These are phyloP conservation scores for Resseliella maxima DNA, from an alignment of 2,888 invertebrate species.

Conservation along the genomic window DNA sequence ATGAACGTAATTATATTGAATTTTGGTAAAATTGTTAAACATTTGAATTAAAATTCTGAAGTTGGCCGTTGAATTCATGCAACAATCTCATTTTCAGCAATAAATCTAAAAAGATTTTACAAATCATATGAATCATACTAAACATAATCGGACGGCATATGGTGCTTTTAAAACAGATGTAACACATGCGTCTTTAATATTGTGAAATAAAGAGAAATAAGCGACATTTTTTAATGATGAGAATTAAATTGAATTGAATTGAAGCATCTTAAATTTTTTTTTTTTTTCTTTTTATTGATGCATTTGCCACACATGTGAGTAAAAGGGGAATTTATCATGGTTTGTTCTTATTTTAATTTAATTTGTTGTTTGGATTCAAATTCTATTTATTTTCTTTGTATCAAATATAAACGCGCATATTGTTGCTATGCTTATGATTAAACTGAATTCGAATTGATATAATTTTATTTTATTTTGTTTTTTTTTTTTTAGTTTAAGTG, in stretches of 20 bases:
- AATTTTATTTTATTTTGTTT: not conserved
- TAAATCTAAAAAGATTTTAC: not conserved
- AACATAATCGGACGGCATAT: not conserved
- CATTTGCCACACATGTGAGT: too few species aligned
- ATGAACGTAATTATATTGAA: too few species aligned
- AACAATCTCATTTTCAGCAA: not conserved
- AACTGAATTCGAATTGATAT: not conserved
- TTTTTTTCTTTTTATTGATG: too few species aligned
- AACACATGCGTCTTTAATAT: not conserved
- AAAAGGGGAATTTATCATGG: too few species aligned
- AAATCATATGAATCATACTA: not conserved
- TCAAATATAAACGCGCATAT: too few species aligned
- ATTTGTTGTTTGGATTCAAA: not conserved
- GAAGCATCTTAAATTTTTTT: too few species aligned
- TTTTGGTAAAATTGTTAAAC: too few species aligned
- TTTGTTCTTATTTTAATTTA: too few species aligned
- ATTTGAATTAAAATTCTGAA: not conserved
- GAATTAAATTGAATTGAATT: not conserved
- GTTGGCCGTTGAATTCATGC: too few species aligned
- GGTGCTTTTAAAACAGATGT: not conserved
- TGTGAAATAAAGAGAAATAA: not conserved
- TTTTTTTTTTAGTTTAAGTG: too few species aligned
- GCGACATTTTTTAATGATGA: not conserved
- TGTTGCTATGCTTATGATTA: not conserved
- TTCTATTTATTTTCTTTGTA: not conserved